Base-by-base conservation (phyloP, 2,888 invertebrate genomes). In the Dynastes tityus region DNA sequence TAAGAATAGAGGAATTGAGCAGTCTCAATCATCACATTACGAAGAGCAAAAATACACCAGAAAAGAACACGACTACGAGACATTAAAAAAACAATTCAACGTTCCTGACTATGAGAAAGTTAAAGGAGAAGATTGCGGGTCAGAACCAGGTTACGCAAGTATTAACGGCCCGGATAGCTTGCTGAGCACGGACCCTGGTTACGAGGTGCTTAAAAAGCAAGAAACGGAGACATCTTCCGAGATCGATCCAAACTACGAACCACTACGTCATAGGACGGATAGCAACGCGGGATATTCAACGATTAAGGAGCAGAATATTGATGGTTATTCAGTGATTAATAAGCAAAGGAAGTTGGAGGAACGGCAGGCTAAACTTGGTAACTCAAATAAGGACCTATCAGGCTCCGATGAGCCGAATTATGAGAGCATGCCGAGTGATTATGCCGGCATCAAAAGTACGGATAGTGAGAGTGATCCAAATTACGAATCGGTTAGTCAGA, bases 191-290 rank as follows among this genome's bases (percentile, higher is more conserved):
- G 94, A 95, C 88, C 93, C 94, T 0, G 94, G 94, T 5, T 95
- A 95, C 87, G 95, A 95, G 86, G 93, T 93, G 70, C 91, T 95
- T 27, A 88, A 90, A 40, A 89, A 90, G 16, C 67, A 67, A 6
- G 80, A 81, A 82, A 80, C 86, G 89, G 89, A 8, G 8, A 55
- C 84, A 82, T 78, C 83, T 2, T 84, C 85, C 0, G 93, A 93
- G 83, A 91, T 92, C 2, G 95, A 95, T 89, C 95, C 95, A 0
- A 96, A 95, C 86, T 96, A 96, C 86, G 96, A 96, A 88, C 93
- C 95, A 81, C 87, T 96, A 67, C 90, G 92, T 80, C 91, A 92
- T 82, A 80, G 84, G 89, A 86, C 85, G 86, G 82, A 90, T 87
- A 85, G 84, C 11, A 45, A 9, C 81, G 84, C 85, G 8, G 87